Evolutionary conservation across 1,140 invertebrate species (phyloP).

Genomic region (Papilio polytes): DNA sequence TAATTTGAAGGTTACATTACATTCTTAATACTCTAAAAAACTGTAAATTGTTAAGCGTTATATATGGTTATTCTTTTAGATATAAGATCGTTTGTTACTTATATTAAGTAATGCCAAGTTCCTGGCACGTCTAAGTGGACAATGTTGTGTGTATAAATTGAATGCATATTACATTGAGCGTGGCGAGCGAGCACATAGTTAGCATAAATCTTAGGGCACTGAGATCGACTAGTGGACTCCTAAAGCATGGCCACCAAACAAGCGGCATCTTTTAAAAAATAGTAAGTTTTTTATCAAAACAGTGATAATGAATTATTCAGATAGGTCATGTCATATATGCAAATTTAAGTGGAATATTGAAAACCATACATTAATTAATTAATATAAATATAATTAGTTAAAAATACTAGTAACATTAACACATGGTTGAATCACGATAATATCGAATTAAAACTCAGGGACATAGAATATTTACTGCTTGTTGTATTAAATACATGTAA

Average conservation of each 20-base stretch:
- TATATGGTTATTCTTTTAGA: no score
- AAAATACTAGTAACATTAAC: no score
- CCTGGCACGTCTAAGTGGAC: not conserved
- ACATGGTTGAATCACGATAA: no score
- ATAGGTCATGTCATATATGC: no score
- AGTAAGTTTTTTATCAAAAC: not conserved
- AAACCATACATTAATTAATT: no score
- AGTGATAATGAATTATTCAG: not conserved
- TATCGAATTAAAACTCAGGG: not conserved
- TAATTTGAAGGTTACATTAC: no score
- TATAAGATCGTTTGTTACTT: no score
- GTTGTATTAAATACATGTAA: not conserved
- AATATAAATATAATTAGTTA: no score
- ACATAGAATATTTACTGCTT: not conserved
- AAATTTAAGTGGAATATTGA: no score
- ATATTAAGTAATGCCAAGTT: not conserved
- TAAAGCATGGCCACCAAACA: not conserved
- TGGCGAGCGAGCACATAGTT: not conserved
- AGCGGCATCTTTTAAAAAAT: not conserved
- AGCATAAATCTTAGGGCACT: conserved; percentile 4
- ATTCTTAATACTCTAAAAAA: no score
- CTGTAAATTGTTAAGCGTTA: no score
- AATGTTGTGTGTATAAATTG: not conserved
- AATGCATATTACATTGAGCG: not conserved
- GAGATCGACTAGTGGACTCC: not conserved